A percentile compares a stretch with the other conserved stretches of the same genome.
Conservation (phyloP, 2,113 vertebrate genomes). For the Poeciliopsis retropinna region DNA sequence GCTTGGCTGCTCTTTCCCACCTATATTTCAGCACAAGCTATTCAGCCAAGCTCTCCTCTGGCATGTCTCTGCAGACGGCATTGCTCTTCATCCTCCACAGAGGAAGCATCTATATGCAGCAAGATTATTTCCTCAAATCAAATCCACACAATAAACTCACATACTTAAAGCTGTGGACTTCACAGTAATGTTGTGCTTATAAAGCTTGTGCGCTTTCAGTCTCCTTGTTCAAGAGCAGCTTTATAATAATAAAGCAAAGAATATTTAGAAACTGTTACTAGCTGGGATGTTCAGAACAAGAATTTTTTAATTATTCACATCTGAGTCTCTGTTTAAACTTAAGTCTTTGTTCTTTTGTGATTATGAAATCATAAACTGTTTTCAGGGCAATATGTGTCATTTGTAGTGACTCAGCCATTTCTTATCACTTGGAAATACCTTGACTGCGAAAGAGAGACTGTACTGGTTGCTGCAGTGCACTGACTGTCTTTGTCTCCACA, state of each 20-base stretch:
- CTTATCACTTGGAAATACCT: too few species aligned
- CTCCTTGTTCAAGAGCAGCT: too few species aligned
- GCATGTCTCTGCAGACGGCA: conserved; percentile 34
- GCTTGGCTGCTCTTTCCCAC: conserved; percentile 58
- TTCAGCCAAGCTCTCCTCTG: conserved; percentile 47
- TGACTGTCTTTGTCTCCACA: too few species aligned
- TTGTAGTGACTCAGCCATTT: too few species aligned
- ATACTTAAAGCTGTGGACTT: not conserved
- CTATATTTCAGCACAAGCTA: conserved; percentile 56
- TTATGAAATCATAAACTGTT: too few species aligned
- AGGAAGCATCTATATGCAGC: conserved; percentile 17
- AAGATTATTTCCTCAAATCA: not conserved
- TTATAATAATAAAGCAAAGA: not conserved
- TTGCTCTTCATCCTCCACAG: conserved; percentile 26
- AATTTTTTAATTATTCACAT: not conserved
- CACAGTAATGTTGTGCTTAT: not conserved
- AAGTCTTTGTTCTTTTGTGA: not conserved
- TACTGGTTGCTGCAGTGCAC: too few species aligned
- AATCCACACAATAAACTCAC: not conserved
- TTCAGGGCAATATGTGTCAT: too few species aligned
- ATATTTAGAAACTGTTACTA: not conserved
- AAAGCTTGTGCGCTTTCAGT: not conserved
- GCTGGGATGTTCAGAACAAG: not conserved
- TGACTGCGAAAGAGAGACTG: too few species aligned
- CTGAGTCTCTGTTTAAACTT: not conserved